Percentiles rank a stretch among this genome's conserved stretches.
Evolutionary conservation across 1,140 invertebrate genomes (phyloP).

Genomic region (Pseudomyrmex sp.): DNA sequence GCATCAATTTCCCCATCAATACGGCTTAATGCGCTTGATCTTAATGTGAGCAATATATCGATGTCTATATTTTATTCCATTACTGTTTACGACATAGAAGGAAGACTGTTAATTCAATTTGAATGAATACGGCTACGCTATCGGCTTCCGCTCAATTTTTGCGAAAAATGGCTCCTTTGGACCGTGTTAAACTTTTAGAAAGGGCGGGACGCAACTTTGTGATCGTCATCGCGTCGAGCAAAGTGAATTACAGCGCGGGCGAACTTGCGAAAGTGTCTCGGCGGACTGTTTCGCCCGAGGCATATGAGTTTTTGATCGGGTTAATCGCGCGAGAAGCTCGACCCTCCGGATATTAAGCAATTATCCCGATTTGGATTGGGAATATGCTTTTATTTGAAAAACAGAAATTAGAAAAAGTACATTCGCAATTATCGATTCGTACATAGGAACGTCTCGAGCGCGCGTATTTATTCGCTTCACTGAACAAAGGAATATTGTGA

Average conservation of each 20-base stretch:
- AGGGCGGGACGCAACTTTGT: slow-evolving; percentile 24
- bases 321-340: slow-evolving; percentile 27
- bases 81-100: slow-evolving; percentile 2
- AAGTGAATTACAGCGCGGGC: slow-evolving; percentile 34
- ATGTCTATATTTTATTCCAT: background rate
- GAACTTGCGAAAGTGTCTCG: slow-evolving; percentile 36
- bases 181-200: slow-evolving; percentile 29
- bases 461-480: background rate
- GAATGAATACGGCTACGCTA: background rate
- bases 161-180: background rate
- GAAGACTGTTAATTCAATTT: slow-evolving; percentile 18
- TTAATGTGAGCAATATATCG: background rate
- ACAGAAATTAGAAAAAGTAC: background rate
- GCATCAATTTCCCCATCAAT: too few species aligned
- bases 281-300: background rate
- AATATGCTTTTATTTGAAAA: slow-evolving; percentile 17
- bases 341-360: slow-evolving; percentile 55
- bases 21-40: background rate
- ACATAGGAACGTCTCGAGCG: background rate
- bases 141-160: slow-evolving; percentile 1
- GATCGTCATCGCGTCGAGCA: slow-evolving; percentile 17
- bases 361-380: slow-evolving; percentile 51
- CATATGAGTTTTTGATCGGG: slow-evolving; percentile 35
- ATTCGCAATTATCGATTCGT: slow-evolving; percentile 9
- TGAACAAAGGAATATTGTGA: background rate